A percentile compares a stretch with the other conserved stretches of the same genome.
Evolutionary conservation across 2,888 invertebrate genomes (phyloP).

Genomic region (Suillia variegata): DNA sequence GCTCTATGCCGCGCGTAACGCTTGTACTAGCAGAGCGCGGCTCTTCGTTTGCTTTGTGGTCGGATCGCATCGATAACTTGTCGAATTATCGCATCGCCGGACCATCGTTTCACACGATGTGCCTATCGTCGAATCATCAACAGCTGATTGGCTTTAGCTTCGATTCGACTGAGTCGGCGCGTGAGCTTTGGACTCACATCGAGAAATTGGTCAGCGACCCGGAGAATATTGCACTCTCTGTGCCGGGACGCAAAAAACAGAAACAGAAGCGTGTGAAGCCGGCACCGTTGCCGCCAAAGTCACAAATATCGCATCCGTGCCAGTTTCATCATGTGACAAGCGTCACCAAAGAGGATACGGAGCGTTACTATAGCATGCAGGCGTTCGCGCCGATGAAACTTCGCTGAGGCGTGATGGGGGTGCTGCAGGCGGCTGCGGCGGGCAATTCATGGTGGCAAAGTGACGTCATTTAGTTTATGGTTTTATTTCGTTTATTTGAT

Average conservation of each 20-base stretch:
- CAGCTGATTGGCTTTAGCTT: conserved; percentile 80
- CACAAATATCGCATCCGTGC: conserved; percentile 82
- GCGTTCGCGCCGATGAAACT: conserved; percentile 64
- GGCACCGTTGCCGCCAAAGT: conserved; percentile 73
- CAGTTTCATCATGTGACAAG: conserved; percentile 84
- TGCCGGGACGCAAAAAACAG: conserved; percentile 67
- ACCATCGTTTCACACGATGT: conserved; percentile 82
- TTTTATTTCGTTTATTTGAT: not conserved
- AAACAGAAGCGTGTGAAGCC: conserved; percentile 64
- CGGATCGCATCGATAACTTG: conserved; percentile 79
- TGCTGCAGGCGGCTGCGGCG: conserved; percentile 34
- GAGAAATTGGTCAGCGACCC: conserved; percentile 76
- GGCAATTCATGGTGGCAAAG: conserved; percentile 25
- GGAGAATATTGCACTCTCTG: conserved; percentile 76
- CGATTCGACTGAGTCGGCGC: conserved; percentile 74
- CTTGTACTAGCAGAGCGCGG: conserved; percentile 78
- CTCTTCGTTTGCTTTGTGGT: conserved; percentile 82
- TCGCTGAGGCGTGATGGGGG: conserved; percentile 39
- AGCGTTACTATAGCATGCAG: conserved; percentile 71
- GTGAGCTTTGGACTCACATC: conserved; percentile 72
- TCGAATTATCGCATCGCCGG: conserved; percentile 75
- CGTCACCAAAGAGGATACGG: conserved; percentile 71
- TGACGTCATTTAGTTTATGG: not conserved
- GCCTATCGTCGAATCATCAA: conserved; percentile 76
- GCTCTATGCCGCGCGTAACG: conserved; percentile 71